phyloP scores from a whole-genome alignment of 2,113 vertebrate species.

The Balaenoptera acutorostrata region DNA sequence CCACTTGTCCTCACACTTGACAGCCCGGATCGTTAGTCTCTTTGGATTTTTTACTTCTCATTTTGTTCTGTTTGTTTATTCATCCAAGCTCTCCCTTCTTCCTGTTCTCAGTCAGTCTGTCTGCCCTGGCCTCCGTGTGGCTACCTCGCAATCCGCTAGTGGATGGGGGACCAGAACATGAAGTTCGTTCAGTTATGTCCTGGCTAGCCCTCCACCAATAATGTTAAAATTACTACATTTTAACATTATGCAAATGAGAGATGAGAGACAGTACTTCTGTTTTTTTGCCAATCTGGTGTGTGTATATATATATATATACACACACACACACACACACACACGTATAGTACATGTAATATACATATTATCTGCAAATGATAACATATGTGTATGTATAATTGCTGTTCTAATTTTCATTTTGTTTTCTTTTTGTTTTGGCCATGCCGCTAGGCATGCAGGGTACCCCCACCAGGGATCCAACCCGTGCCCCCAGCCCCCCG shows the following conservation, averaged over 20 bases:
- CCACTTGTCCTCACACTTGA: rapidly evolving
- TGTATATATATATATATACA: not conserved
- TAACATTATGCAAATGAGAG: not conserved
- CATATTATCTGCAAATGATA: not conserved
- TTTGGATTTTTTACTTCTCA: not conserved
- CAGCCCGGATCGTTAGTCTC: not conserved
- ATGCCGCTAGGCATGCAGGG: no score
- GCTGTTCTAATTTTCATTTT: not conserved
- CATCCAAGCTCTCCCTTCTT: not conserved
- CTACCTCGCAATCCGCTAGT: not conserved
- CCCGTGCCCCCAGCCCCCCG: no score
- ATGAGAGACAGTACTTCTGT: not conserved
- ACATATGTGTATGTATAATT: not conserved
- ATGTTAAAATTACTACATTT: not conserved
- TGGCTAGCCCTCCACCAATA: not conserved
- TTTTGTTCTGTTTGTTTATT: not conserved
- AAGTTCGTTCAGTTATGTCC: not conserved
- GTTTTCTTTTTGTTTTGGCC: not conserved
- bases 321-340: not conserved
- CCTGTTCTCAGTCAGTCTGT: not conserved
- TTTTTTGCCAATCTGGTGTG: not conserved
- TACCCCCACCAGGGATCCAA: no score
- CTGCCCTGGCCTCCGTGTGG: not conserved
- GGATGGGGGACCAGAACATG: not conserved
- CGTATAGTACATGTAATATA: no score